A percentile compares a stretch with the other conserved stretches of the same genome.
phyloP scores from a whole-genome alignment of 2,797 vertebrate species.

The Siniperca undulata region DNA sequence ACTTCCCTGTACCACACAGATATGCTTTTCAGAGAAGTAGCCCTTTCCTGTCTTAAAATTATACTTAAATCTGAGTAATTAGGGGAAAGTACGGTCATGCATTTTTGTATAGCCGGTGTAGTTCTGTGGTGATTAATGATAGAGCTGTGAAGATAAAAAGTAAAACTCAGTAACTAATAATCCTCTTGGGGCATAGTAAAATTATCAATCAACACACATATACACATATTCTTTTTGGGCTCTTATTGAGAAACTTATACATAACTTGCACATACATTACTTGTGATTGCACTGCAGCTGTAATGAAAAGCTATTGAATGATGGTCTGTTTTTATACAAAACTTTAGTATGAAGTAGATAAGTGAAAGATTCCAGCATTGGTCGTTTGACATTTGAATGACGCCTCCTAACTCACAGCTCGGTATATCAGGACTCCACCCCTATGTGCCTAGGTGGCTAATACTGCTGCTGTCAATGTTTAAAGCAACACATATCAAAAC shows the following conservation, averaged over 20 bases:
- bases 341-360: conserved; percentile 5
- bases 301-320: neutral
- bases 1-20: conserved; percentile 43
- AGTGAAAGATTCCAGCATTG: neutral
- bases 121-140: conserved; percentile 20
- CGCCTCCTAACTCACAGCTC: conserved; percentile 23
- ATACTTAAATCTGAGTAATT: conserved; percentile 11
- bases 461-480: conserved; percentile 45
- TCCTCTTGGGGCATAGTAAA: conserved; percentile 11
- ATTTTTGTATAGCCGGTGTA: neutral
- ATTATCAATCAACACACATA: conserved; percentile 12
- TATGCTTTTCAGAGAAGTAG: conserved; percentile 1
- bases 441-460: conserved; percentile 68
- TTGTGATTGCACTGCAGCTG: neutral
- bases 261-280: neutral
- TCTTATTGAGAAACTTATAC: neutral
- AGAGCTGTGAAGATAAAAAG: neutral
- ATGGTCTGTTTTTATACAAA: conserved; percentile 16
- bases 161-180: neutral
- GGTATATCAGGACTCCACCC: conserved; percentile 48
- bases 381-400: conserved; percentile 48
- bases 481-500: conserved; percentile 60
- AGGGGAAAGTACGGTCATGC: neutral
- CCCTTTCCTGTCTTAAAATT: conserved; percentile 1
- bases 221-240: neutral